phyloP scores from a whole-genome alignment of 2,113 vertebrate species.

The Cyanocitta stelleri region DNA sequence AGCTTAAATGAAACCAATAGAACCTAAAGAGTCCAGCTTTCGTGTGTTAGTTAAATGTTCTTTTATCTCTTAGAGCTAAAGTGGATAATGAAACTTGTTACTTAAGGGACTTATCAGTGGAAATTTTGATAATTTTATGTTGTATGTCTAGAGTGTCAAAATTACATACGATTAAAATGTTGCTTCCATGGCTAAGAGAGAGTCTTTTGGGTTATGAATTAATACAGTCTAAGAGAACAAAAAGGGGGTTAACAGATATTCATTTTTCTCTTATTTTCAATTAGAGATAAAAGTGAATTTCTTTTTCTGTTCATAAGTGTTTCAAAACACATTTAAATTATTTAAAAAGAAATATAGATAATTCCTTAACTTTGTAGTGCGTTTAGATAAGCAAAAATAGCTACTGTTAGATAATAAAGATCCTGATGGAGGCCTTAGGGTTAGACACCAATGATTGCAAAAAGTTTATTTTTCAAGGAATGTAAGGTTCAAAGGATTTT shows the following conservation, averaged over 20 bases:
- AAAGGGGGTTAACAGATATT: neutral
- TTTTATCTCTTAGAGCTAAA: constrained; percentile 22
- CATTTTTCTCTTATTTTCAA: neutral
- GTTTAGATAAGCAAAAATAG: neutral
- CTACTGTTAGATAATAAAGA: neutral
- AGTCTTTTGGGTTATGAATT: neutral
- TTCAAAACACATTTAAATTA: neutral
- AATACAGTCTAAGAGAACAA: neutral
- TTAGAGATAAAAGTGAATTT: constrained; percentile 24
- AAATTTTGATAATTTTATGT: neutral
- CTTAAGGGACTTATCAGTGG: constrained; percentile 5
- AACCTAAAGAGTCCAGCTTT: neutral
- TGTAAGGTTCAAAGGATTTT: neutral
- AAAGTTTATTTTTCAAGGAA: neutral
- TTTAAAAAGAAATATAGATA: neutral
- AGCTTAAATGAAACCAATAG: constrained; percentile 30
- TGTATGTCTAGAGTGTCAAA: neutral
- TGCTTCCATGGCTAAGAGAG: neutral
- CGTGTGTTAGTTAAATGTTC: constrained; percentile 3
- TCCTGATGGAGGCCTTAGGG: neutral
- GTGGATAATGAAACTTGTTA: constrained; percentile 37
- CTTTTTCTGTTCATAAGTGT: neutral
- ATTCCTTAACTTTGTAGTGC: neutral
- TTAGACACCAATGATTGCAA: neutral
- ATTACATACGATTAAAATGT: constrained; percentile 24